Evolutionary conservation across 1,140 invertebrate genomes (phyloP).

Genomic region (Psix sp.): DNA sequence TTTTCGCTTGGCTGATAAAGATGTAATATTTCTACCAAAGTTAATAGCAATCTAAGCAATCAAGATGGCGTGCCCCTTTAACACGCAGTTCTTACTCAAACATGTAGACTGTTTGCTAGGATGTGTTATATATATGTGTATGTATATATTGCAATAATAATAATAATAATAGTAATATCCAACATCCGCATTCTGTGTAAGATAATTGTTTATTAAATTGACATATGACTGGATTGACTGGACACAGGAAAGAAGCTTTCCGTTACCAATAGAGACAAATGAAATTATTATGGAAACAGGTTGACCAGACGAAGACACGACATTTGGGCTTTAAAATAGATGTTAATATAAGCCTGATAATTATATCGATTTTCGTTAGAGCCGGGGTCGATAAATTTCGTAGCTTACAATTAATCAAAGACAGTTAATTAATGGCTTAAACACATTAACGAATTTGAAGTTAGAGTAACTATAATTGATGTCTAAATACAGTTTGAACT

Average conservation of each 20-base stretch:
- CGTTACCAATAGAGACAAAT: slow-evolving; percentile 17
- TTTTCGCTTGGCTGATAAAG: too few species aligned
- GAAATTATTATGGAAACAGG: slow-evolving; percentile 17
- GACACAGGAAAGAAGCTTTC: slow-evolving; percentile 16
- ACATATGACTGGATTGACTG: slow-evolving; percentile 17
- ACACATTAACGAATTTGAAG: neutral
- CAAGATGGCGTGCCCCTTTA: too few species aligned
- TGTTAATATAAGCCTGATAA: neutral
- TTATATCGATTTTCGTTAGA: slow-evolving; percentile 12
- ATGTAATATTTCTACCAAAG: too few species aligned
- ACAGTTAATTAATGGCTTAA: slow-evolving; percentile 1
- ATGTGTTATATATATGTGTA: too few species aligned
- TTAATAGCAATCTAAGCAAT: too few species aligned
- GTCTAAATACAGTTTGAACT: neutral
- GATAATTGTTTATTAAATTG: slow-evolving; percentile 36
- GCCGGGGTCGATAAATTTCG: slow-evolving; percentile 5
- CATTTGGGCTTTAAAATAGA: too few species aligned
- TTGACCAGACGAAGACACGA: slow-evolving; percentile 17
- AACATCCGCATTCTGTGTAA: slow-evolving; percentile 14
- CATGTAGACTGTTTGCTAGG: too few species aligned
- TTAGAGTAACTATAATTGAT: slow-evolving; percentile 1
- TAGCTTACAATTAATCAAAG: slow-evolving; percentile 5
- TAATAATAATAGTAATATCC: slow-evolving; percentile 10
- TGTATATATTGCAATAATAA: neutral
- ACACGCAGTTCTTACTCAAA: too few species aligned